These are phyloP conservation scores for Anomalospiza imberbis DNA, from an alignment of 2,797 vertebrate species.

Conservation along the genomic window DNA sequence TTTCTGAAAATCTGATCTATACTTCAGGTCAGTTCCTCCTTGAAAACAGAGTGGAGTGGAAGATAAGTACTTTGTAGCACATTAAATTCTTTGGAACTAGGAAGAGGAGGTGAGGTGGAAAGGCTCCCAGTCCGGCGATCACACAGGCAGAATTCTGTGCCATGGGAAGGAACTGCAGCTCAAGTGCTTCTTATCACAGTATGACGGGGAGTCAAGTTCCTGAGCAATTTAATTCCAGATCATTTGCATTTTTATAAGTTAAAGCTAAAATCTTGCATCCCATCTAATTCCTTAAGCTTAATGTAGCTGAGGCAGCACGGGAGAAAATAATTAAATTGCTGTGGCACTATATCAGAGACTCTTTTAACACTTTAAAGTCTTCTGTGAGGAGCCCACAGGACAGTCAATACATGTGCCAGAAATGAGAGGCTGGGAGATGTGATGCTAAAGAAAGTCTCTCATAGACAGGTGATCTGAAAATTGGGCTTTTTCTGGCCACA, in stretches of 20 bases:
- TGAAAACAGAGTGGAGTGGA: not conserved
- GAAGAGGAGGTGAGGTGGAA: not conserved
- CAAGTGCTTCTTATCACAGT: not conserved
- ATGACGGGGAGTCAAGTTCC: conserved; percentile 9
- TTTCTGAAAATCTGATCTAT: not conserved
- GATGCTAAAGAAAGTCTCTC: not conserved
- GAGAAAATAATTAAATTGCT: conserved; percentile 34
- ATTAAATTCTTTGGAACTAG: not conserved
- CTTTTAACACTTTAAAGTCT: not conserved
- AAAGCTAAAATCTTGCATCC: conserved; percentile 12
- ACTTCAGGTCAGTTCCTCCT: not conserved
- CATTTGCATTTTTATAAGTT: conserved; percentile 33
- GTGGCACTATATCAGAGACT: not conserved
- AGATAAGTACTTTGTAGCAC: not conserved
- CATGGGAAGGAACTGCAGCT: not conserved
- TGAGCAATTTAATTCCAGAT: conserved; percentile 31
- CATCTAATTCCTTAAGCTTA: conserved; percentile 9
- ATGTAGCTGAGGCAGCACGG: not conserved
- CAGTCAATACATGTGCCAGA: not conserved
- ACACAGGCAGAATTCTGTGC: not conserved
- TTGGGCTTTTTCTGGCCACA: not conserved
- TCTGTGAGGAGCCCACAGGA: not conserved
- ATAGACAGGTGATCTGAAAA: not conserved
- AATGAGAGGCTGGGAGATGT: not conserved
- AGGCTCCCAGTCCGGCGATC: not conserved